Evolutionary conservation across 1,140 invertebrate species (phyloP), one percentile per base, ranked within the genome.

Genomic region (Meloidogyne floridensis): DNA sequence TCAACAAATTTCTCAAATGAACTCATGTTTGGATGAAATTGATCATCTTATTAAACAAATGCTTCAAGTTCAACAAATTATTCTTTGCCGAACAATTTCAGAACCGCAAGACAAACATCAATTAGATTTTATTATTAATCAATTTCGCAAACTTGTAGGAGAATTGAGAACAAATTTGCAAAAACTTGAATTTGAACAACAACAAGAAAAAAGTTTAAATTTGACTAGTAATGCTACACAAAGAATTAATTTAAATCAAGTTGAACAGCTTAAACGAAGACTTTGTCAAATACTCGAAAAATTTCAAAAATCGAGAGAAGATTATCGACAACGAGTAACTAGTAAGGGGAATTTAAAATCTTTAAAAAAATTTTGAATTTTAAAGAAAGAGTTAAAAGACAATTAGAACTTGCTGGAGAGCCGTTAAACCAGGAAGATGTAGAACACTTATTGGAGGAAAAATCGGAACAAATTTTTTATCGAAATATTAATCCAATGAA

Each of bases 391-490:
- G 85, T 86, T 6, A 86, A 87, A 79, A 80, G 82, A 2, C 85
- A 86, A 59, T 73, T 86, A 51, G 84, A 84, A 51, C 10, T 85
- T 20, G 83, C 86, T 42, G 86, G 86, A 1, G 77, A 84, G 43
- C 69, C 56, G 43, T 32, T 86, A 6, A 71, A 56, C n/a, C 72
- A 76, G 20, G 32, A 77, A 11, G 80, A 86, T 54, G 84, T 86
- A 10, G 72, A 83, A 51, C 18, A 82, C 3, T 81, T 86, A 84
- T 54, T 86, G 18, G 85, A 87, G 13, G 86, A 85, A 69, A 87
- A 87, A 54, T 83, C 84, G 1, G 73, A 81, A 32, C 80, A 87
- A 43, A 78, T 86, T 32, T 86, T 86, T 70, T 86, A 87, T 75
- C 80, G 84, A 43, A 80, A 82, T 32, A 56, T 86, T 54, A 81